These are phyloP conservation scores for Palaemon carinicauda DNA, from an alignment of 1,140 invertebrate species.

Conservation along the genomic window DNA sequence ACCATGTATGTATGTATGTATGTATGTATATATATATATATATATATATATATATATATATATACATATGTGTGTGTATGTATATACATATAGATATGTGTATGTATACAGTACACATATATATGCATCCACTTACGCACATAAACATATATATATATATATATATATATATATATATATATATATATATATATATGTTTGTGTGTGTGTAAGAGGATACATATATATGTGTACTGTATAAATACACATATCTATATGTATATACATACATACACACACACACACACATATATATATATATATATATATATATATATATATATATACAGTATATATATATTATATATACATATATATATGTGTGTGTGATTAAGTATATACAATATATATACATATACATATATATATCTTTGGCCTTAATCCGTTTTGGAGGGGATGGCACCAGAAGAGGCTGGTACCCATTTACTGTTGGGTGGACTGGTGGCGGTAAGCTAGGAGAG, in stretches of 20 bases:
- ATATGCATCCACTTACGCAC: too few species aligned
- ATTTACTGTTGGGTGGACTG: too few species aligned
- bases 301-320: not conserved
- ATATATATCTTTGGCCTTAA: too few species aligned
- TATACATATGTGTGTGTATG: not conserved
- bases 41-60: not conserved
- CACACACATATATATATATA: not conserved
- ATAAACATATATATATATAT: too few species aligned
- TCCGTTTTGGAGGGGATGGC: too few species aligned
- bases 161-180: too few species aligned
- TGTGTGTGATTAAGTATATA: not conserved
- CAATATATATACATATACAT: not conserved
- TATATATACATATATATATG: not conserved
- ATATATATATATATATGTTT: not conserved
- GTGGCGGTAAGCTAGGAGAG: too few species aligned
- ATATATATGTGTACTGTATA: not conserved
- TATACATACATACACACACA: not conserved
- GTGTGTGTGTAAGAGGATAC: too few species aligned
- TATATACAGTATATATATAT: not conserved
- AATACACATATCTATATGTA: not conserved
- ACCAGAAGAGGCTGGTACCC: too few species aligned
- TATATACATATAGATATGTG: too few species aligned
- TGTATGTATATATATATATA: not conserved
- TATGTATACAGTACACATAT: too few species aligned
- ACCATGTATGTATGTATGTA: too few species aligned